Evolutionary conservation across 2,888 invertebrate genomes (phyloP).

Genomic region (Tinea pellionella): DNA sequence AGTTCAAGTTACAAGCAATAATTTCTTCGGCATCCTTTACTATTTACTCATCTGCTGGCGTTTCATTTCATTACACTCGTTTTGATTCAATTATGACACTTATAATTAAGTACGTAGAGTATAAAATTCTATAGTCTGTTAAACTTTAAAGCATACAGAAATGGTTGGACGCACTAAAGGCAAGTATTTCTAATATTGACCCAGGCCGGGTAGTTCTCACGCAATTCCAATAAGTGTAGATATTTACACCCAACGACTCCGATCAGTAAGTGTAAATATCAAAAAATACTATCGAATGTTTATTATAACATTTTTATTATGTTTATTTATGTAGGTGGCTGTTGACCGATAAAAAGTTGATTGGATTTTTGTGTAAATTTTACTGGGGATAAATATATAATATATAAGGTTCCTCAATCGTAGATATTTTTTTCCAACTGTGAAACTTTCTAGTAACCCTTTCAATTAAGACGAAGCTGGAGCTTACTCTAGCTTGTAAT

Average conservation of each 20-base stretch:
- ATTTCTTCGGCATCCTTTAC: conserved; percentile 5
- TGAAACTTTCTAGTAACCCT: too few relatives aligned
- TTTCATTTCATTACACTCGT: not conserved
- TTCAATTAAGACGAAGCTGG: too few relatives aligned
- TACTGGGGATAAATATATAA: not conserved
- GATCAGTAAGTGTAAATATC: conserved; percentile 2
- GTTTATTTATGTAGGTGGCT: conserved; percentile 20
- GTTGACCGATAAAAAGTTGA: conserved; percentile 6
- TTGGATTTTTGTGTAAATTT: not conserved
- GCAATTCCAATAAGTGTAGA: conserved; percentile 18
- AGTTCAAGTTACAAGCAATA: conserved; percentile 5
- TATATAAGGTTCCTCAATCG: not conserved
- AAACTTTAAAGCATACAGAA: too few relatives aligned
- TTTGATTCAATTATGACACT: not conserved
- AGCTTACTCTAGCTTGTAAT: too few relatives aligned
- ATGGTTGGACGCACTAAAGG: not conserved
- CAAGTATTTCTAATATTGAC: conserved; percentile 42
- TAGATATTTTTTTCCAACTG: not conserved
- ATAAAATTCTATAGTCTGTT: not conserved
- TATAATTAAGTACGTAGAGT: not conserved
- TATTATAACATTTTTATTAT: conserved; percentile 40
- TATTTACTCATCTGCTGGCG: not conserved
- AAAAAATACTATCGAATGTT: conserved; percentile 25
- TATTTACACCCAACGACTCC: not conserved
- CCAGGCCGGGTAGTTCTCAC: conserved; percentile 50